phyloP scores from a whole-genome alignment of 2,888 invertebrate genomes.

The Coelogynopora nodosa region DNA sequence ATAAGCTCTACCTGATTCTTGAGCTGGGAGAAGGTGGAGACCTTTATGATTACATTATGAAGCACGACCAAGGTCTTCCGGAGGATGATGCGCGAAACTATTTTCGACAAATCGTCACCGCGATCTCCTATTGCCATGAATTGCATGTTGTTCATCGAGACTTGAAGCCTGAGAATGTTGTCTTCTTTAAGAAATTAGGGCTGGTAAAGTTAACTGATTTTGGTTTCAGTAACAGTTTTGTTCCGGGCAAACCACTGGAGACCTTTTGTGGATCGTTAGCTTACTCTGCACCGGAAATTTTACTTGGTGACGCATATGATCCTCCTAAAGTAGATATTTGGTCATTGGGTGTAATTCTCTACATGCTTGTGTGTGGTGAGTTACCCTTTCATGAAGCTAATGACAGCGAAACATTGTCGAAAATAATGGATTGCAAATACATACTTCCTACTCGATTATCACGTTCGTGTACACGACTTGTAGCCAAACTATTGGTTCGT shows the following conservation, averaged over 20 bases:
- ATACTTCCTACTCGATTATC: constrained; percentile 83
- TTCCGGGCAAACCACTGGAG: constrained; percentile 87
- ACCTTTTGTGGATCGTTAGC: constrained; percentile 97
- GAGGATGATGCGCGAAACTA: constrained; percentile 70
- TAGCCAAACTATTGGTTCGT: constrained; percentile 84
- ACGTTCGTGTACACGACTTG: constrained; percentile 77
- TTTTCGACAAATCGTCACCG: constrained; percentile 90
- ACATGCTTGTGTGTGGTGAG: constrained; percentile 94
- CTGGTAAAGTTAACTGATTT: constrained; percentile 98
- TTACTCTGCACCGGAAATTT: constrained; percentile 96
- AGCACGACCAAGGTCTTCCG: constrained; percentile 76
- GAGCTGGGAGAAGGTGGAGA: constrained; percentile 97
- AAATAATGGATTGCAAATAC: constrained; percentile 99
- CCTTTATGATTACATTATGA: constrained; percentile 95
- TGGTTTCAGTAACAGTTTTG: constrained; percentile 80
- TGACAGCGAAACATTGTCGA: constrained; percentile 96
- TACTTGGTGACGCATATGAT: constrained; percentile 95
- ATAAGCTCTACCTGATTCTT: constrained; percentile 80
- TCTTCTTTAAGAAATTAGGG: constrained; percentile 93
- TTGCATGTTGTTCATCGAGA: constrained; percentile 82
- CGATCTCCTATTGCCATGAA: constrained; percentile 94
- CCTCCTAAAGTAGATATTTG: constrained; percentile 98
- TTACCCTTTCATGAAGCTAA: constrained; percentile 98
- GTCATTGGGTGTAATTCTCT: constrained; percentile 95
- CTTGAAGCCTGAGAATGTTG: constrained; percentile 97